A percentile compares a stretch with the other conserved stretches of the same genome.
phyloP scores from a whole-genome alignment of 1,140 invertebrate species.

The Akabosia matsudoensis region DNA sequence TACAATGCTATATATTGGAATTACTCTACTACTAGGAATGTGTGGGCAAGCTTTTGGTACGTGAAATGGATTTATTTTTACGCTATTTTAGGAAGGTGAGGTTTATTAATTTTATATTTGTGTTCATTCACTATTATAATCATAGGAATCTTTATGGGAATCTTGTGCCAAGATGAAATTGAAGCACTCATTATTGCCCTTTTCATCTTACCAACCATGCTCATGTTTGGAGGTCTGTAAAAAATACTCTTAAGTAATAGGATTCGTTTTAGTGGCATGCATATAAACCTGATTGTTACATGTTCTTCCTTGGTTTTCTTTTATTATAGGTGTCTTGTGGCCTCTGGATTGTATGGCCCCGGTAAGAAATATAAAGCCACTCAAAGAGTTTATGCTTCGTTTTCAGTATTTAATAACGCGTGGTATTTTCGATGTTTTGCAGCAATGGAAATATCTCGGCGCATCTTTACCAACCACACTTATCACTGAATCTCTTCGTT shows the following conservation, averaged over 20 bases:
- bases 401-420: not conserved
- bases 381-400: not conserved
- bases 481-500: not conserved
- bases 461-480: not conserved
- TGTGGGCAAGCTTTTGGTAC: conserved; percentile 10
- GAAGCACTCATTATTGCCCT: not conserved
- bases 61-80: not conserved
- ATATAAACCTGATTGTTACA: not conserved
- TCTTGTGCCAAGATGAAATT: conserved; percentile 6
- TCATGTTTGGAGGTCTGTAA: conserved; percentile 11
- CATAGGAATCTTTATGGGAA: not conserved
- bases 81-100: not conserved
- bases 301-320: not conserved
- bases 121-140: not conserved
- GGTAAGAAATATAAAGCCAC: too few species aligned
- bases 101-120: not conserved
- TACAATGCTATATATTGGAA: not conserved
- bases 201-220: not conserved
- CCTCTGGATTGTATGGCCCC: not conserved
- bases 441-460: not conserved
- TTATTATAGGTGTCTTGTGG: not conserved
- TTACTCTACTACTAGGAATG: conserved; percentile 5
- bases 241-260: too few species aligned
- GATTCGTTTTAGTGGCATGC: too few species aligned
- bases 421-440: not conserved